Percentiles rank a stretch among this genome's conserved stretches.
Evolutionary conservation across 2,113 vertebrate species (phyloP).

Genomic region (Pitta sordida): DNA sequence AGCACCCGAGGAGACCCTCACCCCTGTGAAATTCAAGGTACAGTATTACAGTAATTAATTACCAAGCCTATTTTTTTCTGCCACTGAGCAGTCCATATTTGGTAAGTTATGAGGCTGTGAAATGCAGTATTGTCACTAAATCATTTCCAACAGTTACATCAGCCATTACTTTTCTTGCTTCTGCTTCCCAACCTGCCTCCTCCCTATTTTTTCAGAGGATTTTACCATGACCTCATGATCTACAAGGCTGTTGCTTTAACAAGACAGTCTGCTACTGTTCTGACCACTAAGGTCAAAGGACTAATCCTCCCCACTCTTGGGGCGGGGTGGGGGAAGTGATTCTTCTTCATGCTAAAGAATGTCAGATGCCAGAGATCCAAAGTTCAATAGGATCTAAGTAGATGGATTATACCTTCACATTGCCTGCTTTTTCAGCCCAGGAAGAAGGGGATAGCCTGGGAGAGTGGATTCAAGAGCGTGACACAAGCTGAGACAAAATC

Average conservation of each 20-base stretch:
- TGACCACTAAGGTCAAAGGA: neutral
- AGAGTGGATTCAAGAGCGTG: neutral
- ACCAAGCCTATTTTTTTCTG: neutral
- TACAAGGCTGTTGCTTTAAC: neutral
- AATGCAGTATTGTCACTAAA: neutral
- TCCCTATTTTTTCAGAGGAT: neutral
- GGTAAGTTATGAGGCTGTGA: neutral
- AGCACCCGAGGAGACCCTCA: too few relatives aligned
- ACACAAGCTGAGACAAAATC: neutral
- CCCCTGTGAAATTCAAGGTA: too few relatives aligned
- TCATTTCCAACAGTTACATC: neutral
- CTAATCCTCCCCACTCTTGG: too few relatives aligned
- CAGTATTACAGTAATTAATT: neutral
- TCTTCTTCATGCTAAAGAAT: neutral
- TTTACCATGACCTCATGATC: neutral
- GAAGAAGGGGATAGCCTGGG: neutral
- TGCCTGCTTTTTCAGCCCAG: neutral
- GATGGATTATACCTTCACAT: neutral
- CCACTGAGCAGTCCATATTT: neutral
- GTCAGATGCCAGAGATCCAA: neutral
- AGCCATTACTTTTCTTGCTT: neutral
- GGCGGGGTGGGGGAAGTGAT: rapidly evolving
- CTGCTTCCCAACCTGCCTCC: neutral
- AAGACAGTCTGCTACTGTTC: neutral
- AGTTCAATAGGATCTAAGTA: neutral